A percentile compares a stretch with the other conserved stretches of the same genome.
These are phyloP conservation scores for Drosophila picticornis DNA, from an alignment of 2,888 invertebrate species.

Conservation along the genomic window DNA sequence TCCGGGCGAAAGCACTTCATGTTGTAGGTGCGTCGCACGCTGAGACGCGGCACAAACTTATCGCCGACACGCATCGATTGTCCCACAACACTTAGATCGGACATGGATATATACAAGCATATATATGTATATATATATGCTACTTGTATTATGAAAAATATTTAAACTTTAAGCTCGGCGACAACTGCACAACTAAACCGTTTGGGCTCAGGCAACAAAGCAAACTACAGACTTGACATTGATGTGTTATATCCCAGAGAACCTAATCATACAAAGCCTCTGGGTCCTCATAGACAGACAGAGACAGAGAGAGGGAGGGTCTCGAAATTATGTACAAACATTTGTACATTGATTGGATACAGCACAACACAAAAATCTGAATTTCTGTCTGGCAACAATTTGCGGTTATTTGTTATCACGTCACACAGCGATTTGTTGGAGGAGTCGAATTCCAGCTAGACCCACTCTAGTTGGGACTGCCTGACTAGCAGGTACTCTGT, in stretches of 20 bases:
- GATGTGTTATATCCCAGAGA: slow-evolving; percentile 35
- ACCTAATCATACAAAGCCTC: slow-evolving; percentile 20
- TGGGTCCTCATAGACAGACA: not conserved
- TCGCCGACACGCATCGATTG: slow-evolving; percentile 54
- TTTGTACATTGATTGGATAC: slow-evolving; percentile 68
- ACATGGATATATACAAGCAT: slow-evolving; percentile 8
- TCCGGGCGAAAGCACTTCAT: slow-evolving; percentile 60
- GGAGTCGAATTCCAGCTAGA: slow-evolving; percentile 6
- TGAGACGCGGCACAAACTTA: slow-evolving; percentile 56
- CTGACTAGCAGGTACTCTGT: slow-evolving; percentile 17
- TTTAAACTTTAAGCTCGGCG: not conserved
- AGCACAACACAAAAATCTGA: slow-evolving; percentile 47
- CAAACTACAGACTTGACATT: slow-evolving; percentile 67
- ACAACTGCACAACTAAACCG: slow-evolving; percentile 44
- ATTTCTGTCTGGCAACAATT: slow-evolving; percentile 54
- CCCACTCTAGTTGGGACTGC: not conserved
- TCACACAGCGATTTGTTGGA: slow-evolving; percentile 80
- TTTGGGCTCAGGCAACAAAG: slow-evolving; percentile 55
- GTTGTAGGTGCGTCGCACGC: slow-evolving; percentile 73
- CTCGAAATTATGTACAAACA: slow-evolving; percentile 54
- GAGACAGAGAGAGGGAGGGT: not conserved
- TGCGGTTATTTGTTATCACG: slow-evolving; percentile 83
- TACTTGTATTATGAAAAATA: not conserved
- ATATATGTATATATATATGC: slow-evolving; percentile 5
- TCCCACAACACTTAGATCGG: slow-evolving; percentile 65